Evolutionary conservation across 2,113 vertebrate genomes (phyloP), one percentile per base, ranked within the genome.

Genomic region (Aramus guarauna): DNA sequence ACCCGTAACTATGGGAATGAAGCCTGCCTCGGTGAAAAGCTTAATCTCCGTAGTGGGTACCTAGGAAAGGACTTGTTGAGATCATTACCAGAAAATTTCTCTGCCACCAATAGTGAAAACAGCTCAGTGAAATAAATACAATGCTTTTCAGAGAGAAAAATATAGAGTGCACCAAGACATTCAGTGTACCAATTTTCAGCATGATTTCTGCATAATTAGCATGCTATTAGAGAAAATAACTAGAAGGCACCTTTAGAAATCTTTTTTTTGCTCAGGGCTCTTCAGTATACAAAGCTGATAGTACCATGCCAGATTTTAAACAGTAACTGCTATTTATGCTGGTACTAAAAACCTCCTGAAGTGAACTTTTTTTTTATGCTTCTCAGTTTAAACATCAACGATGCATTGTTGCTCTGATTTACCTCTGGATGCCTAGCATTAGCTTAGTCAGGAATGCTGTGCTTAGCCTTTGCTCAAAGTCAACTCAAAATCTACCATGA

Each of bases 381-480:
- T 86, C 69, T 82, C 73, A 66, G 43, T 68, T 92, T 92, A 92
- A 94, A 94, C 48, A 52, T 45, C 3, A 3, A 2, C 80, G 73
- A 32, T 24, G 50, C 48, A 9, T 72, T 36, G 29, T 83, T 16
- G 17, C 56, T 53, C 14, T 63, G 82, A 80, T 96, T 84, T 55
- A 90, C 77, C 68, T 84, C 92, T 64, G 87, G 87, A 64, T 88
- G 58, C 43, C 58, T 29, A 66, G 62, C 36, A 67, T 92, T 90
- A 84, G n/a, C 68, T 96, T 88, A 60, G 68, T 82, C 56, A 80
- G 56, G 67, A 82, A 83, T 52, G 83, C 30, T 90, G 62, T 90
- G 50, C 88, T 93, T 95, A 69, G 82, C 89, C 36, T 74, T 85
- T 91, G 26, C 77, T 97, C 91, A 95, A 96, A 94, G 88, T 77